phyloP scores from a whole-genome alignment of 2,888 invertebrate species.

The Macropis europaea region DNA sequence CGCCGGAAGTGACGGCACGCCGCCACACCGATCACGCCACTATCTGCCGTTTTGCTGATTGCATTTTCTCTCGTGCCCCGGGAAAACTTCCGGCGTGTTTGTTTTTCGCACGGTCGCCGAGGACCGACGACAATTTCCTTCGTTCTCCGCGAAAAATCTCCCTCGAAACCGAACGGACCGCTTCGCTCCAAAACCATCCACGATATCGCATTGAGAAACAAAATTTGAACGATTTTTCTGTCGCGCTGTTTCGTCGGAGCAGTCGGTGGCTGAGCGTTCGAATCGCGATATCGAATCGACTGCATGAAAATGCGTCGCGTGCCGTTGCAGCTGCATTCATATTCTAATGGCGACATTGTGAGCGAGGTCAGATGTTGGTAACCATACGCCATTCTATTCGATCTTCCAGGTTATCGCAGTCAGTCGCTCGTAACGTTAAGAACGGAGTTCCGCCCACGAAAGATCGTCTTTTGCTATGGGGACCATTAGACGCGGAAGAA shows the following conservation, averaged over 20 bases:
- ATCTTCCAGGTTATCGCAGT: constrained; percentile 59
- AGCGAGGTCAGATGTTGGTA: constrained; percentile 76
- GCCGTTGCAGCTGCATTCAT: constrained; percentile 72
- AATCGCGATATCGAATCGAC: constrained; percentile 44
- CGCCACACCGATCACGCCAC: constrained; percentile 74
- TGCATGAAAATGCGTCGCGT: constrained; percentile 68
- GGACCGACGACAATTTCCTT: constrained; percentile 43
- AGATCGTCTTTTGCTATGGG: constrained; percentile 61
- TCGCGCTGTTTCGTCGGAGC: too few species aligned
- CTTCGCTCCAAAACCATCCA: too few species aligned
- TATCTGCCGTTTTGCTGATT: constrained; percentile 75
- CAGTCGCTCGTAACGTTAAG: constrained; percentile 67
- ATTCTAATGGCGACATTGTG: constrained; percentile 77
- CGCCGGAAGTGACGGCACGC: constrained; percentile 74
- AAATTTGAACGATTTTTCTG: too few species aligned
- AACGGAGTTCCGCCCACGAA: constrained; percentile 73
- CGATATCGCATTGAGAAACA: too few species aligned
- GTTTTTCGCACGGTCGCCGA: constrained; percentile 55
- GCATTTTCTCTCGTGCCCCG: constrained; percentile 62
- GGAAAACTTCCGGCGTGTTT: constrained; percentile 54
- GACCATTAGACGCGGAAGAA: constrained; percentile 32
- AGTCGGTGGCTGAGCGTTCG: constrained; percentile 29
- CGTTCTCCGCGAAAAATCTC: background rate
- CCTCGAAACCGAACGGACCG: too few species aligned
- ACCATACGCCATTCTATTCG: constrained; percentile 71